Evolutionary conservation across 2,888 invertebrate genomes (phyloP), one percentile per base, ranked within the genome.

Genomic region (Morpho achilles): DNA sequence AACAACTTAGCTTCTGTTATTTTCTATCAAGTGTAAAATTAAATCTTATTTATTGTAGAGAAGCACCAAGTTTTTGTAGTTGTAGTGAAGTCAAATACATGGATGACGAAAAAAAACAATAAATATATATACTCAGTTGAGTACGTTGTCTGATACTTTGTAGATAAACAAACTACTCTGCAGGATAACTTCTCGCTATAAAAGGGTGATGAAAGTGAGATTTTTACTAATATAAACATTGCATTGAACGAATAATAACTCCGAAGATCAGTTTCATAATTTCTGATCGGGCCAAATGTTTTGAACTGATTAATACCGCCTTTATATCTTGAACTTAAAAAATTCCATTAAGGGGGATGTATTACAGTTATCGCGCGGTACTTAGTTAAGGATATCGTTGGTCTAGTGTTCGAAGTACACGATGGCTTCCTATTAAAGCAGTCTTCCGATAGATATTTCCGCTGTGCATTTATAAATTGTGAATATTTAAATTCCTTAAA

Each of bases 361-460:
- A 80, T 82, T 82, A 80, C 80, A 80, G 73, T 72, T 74, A 73
- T 77, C 72, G 76, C 76, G 78, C 75, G 83, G 84, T 84, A 83
- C 83, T 82, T 87, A 88, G 87, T 79, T 87, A 87, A 84, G 87
- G 81, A 79, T 72, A 72, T 74, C 77, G 80, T 79, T 82, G 80
- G 78, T 81, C 76, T 83, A 82, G 82, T 81, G 84, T 84, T 83
- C 80, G 83, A 78, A 77, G 74, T 80, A 82, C 82, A 80, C 82
- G 78, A 84, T 88, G 89, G 89, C 89, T 90, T 90, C 89, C 90
- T 87, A 81, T 83, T 76, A 88, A 83, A 80, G 80, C 87, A 87
- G 90, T 90, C 90, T 90, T 90, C 90, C 90, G 87, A 85, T 88
- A 88, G 87, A 77, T 88, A 77, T 87, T 86, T 86, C 86, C 81